Conservation (phyloP, 2,797 vertebrate genomes). For the Zenarchopterus dispar region DNA sequence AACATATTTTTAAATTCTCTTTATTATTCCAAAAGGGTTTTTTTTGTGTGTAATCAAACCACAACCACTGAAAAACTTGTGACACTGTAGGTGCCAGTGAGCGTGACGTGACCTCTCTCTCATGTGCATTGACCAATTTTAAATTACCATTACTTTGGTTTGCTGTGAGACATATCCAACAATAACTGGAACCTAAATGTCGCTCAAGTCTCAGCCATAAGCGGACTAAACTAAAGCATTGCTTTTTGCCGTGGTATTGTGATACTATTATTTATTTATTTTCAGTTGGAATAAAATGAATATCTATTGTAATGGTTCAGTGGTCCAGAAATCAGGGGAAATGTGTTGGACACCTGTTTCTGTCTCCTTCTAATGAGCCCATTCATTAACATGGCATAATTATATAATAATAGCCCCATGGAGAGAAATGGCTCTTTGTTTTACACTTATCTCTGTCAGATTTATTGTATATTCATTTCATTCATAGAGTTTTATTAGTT, state of each 20-base stretch:
- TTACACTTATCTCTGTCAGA: neutral
- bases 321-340: slow-evolving; percentile 30
- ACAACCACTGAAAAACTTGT: neutral
- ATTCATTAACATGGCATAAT: slow-evolving; percentile 47
- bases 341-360: slow-evolving; percentile 47
- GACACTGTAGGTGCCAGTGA: neutral
- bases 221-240: neutral
- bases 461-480: neutral
- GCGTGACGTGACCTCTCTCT: neutral
- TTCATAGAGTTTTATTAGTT: no score
- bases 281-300: slow-evolving; percentile 52
- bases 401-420: neutral
- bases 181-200: slow-evolving; percentile 4
- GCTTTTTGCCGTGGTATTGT: slow-evolving; percentile 20
- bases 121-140: neutral
- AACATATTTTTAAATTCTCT: neutral
- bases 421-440: neutral
- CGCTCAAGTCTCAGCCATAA: neutral
- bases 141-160: neutral
- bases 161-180: neutral
- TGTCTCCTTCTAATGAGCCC: slow-evolving; percentile 52
- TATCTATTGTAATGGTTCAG: slow-evolving; percentile 35
- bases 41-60: neutral
- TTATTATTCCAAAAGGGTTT: neutral
- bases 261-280: slow-evolving; percentile 35